These are phyloP conservation scores for Notocelia uddmanniana DNA, from an alignment of 2,888 invertebrate genomes.

Conservation along the genomic window DNA sequence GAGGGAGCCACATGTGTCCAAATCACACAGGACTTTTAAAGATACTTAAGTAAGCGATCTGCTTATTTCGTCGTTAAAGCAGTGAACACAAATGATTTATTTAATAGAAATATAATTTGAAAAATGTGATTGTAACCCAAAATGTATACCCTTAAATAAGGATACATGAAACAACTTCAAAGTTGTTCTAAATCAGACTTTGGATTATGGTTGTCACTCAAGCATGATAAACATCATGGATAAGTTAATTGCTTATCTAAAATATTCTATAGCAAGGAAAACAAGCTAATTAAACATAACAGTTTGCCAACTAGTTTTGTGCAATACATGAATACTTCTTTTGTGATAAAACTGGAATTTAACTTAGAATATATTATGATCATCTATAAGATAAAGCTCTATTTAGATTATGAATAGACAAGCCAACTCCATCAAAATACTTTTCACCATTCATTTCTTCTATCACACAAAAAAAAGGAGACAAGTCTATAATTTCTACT, in stretches of 20 bases:
- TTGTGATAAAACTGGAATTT: background rate
- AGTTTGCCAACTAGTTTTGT: background rate
- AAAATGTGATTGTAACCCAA: background rate
- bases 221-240: constrained; percentile 16
- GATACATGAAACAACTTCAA: background rate
- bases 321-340: background rate
- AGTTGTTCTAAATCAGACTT: constrained; percentile 29
- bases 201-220: constrained; percentile 11
- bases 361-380: background rate
- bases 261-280: constrained; percentile 8
- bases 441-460: background rate
- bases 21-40: constrained; percentile 9
- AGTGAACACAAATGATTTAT: background rate
- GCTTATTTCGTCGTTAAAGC: background rate
- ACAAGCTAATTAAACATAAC: background rate
- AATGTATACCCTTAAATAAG: background rate
- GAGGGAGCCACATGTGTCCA: constrained; percentile 36
- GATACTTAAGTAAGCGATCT: constrained; percentile 35
- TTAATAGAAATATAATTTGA: background rate
- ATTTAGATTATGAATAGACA: too few species aligned
- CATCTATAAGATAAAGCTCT: too few species aligned
- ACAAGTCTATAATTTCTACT: background rate
- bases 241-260: constrained; percentile 4
- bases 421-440: background rate
- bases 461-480: background rate